These are phyloP conservation scores for Heterodera carotae DNA, from an alignment of 1,140 invertebrate genomes.

Conservation along the genomic window DNA sequence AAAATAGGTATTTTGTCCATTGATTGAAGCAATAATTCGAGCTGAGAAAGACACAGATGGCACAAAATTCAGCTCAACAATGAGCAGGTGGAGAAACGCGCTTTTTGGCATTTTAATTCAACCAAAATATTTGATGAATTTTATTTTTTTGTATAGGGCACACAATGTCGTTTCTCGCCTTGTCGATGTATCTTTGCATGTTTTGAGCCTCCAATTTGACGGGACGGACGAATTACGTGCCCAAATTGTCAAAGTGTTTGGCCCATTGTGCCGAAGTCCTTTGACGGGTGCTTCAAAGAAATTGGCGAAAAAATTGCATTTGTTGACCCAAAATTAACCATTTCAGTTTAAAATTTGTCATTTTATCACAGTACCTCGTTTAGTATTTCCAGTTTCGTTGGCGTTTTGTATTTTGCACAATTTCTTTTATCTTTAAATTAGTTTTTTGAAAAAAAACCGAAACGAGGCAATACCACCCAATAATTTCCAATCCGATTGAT, in stretches of 20 bases:
- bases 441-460: too few species aligned
- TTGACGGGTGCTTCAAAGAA: neutral
- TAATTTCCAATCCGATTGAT: too few species aligned
- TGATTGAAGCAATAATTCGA: constrained; percentile 12
- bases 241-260: neutral
- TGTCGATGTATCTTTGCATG: constrained; percentile 12
- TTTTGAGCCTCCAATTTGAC: too few species aligned
- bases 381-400: neutral
- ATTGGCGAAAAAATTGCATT: constrained; percentile 17
- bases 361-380: neutral
- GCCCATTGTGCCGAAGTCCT: neutral
- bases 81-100: constrained; percentile 13
- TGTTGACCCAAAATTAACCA: neutral
- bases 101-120: constrained; percentile 6
- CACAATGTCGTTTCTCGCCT: constrained; percentile 4
- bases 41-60: constrained; percentile 3
- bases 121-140: too few species aligned
- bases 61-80: constrained; percentile 13
- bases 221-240: neutral
- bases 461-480: too few species aligned
- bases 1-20: constrained; percentile 18
- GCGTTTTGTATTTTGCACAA: neutral
- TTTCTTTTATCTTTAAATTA: neutral
- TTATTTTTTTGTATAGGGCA: neutral
- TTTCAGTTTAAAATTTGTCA: neutral